Conservation (phyloP, 2,113 vertebrate species). For the Gadus macrocephalus region DNA sequence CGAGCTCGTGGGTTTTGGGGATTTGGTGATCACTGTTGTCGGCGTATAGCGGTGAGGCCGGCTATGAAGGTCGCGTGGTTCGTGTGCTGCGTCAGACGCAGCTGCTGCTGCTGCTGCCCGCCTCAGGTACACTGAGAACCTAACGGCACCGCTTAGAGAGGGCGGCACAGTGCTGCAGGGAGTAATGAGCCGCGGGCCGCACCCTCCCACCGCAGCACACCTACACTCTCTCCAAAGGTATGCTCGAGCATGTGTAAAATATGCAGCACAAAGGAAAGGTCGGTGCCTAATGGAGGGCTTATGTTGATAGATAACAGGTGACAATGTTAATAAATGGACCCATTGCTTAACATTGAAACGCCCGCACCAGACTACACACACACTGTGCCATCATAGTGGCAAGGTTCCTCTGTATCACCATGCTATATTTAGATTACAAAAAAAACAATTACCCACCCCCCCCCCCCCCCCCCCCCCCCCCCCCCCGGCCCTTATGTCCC, state of each 20-base stretch:
- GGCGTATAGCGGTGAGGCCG: too few relatives aligned
- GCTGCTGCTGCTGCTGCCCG: constrained; percentile 11
- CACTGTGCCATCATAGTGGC: neutral
- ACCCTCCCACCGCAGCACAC: neutral
- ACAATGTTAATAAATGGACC: neutral
- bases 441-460: too few relatives aligned
- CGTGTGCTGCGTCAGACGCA: constrained; percentile 53
- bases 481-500: too few relatives aligned
- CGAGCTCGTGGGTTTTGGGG: too few relatives aligned
- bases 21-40: too few relatives aligned
- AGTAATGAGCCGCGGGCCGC: neutral
- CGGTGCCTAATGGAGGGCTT: neutral
- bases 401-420: too few relatives aligned
- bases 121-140: constrained; percentile 29
- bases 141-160: neutral
- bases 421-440: too few relatives aligned
- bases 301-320: neutral
- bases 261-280: neutral
- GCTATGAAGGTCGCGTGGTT: constrained; percentile 10
- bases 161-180: neutral
- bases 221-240: neutral
- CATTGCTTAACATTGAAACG: neutral
- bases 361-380: neutral
- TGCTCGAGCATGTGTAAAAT: neutral
- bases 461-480: too few relatives aligned